Conservation (phyloP, 2,113 vertebrate genomes). For the Lophochroa leadbeateri region DNA sequence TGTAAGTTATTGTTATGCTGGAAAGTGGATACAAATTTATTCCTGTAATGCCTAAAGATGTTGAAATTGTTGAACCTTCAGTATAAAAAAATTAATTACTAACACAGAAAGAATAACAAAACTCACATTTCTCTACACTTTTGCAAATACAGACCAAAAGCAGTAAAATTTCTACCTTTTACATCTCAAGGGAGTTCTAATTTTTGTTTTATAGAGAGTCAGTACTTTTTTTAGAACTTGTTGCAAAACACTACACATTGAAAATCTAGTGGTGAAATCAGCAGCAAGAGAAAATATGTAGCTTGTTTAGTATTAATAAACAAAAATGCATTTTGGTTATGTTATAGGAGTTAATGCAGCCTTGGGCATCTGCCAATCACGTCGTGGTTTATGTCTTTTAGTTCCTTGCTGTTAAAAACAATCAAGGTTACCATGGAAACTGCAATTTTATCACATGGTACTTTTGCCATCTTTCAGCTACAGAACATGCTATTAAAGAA, state of each 20-base stretch:
- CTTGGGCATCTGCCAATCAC: constrained; percentile 50
- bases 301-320: background rate
- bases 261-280: background rate
- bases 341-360: background rate
- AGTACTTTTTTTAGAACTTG: background rate
- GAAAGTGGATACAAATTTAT: background rate
- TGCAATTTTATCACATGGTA: constrained; percentile 21
- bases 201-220: background rate
- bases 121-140: background rate
- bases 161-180: background rate
- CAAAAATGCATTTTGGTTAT: background rate
- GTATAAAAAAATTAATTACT: background rate
- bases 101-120: background rate
- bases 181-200: background rate
- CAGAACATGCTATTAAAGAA: constrained; percentile 9
- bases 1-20: background rate
- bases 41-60: background rate
- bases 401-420: constrained; percentile 56
- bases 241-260: background rate
- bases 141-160: background rate
- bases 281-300: background rate
- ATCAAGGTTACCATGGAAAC: constrained; percentile 66
- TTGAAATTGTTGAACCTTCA: background rate
- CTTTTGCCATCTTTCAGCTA: background rate
- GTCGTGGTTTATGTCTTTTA: constrained; percentile 5